phyloP scores from a whole-genome alignment of 2,797 vertebrate species.

The Tokudaia tokunoshimensis region DNA sequence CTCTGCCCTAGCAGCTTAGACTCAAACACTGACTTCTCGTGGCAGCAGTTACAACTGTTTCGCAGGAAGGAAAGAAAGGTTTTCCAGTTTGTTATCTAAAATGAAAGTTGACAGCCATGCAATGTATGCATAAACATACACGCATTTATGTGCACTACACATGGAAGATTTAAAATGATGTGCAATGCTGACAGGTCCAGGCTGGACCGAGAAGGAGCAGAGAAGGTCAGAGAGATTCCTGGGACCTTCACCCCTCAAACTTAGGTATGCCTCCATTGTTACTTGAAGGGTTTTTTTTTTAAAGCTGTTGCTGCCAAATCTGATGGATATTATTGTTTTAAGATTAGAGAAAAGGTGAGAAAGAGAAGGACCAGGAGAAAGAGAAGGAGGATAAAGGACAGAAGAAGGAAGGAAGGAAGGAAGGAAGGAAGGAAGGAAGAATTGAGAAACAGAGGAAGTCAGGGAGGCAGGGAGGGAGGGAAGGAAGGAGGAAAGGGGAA shows the following conservation, averaged over 20 bases:
- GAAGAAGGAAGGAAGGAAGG: accelerated
- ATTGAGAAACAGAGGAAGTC: no score
- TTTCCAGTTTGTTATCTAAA: conserved; percentile 20
- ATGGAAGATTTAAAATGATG: neutral
- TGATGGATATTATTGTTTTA: neutral
- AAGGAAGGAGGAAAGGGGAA: neutral
- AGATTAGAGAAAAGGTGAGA: neutral
- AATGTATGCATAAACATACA: neutral
- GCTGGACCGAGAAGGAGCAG: neutral
- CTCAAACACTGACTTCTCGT: neutral
- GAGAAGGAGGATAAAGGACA: neutral
- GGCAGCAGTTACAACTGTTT: neutral
- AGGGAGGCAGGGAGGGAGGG: neutral
- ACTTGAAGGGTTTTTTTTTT: neutral
- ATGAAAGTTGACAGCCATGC: neutral
- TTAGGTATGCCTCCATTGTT: neutral
- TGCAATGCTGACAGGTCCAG: neutral
- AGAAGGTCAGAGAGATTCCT: neutral
- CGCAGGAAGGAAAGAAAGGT: neutral
- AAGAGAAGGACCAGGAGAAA: neutral
- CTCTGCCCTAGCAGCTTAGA: conserved; percentile 5
- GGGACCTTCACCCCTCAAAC: neutral
- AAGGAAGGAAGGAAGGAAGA: no score
- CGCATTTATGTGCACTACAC: no score
- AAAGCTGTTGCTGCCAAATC: neutral